Evolutionary conservation across 1,140 invertebrate genomes (phyloP), one percentile per base, ranked within the genome.

Genomic region (Papilio machaon): DNA sequence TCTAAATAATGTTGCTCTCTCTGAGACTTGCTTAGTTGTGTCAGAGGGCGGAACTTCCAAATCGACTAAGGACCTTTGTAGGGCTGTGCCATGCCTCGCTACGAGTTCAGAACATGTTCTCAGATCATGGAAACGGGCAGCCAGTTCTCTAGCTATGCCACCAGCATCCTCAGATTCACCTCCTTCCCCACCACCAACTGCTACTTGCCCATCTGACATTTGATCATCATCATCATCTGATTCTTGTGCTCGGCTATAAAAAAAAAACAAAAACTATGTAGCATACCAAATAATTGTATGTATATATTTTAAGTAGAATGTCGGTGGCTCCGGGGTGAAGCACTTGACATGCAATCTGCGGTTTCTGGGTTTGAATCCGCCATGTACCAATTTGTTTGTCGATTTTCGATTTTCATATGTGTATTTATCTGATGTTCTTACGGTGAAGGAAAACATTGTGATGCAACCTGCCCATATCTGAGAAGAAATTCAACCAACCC

Each of bases 31-130:
- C 93, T 97, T 97, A 43, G 96, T 96, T 8, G 89, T 92, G 73
- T 94, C 84, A 83, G 91, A 90, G 81, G 95, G 86, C 79, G 94
- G 91, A 85, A 95, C 88, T 91, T 99, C 98, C 17, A 99, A 91
- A 87, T 99, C 98, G 7, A 96, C 96, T 1, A 99, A 95, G 0
- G 98, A 96, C 76, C 97, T 96, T 90, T 99, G 98, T 49, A 99
- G 94, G 7, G 97, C 96, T 23, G 96, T 95, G 15, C 98, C 98
- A 89, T 98, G 98, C 91, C 99, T 99, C 2, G 96, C 95, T 84
- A 99, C 98, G 0, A 99, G 95, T 86, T 99, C 98, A 83, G 97
- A 97, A 91, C 98, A 99, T 0, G 97, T 98, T 86, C 98, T 97
- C 84, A 99, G 95, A 86, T 99, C 98, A 87, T 99, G 98, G 81